phyloP scores from a whole-genome alignment of 2,888 invertebrate species.

The Nebria salina region DNA sequence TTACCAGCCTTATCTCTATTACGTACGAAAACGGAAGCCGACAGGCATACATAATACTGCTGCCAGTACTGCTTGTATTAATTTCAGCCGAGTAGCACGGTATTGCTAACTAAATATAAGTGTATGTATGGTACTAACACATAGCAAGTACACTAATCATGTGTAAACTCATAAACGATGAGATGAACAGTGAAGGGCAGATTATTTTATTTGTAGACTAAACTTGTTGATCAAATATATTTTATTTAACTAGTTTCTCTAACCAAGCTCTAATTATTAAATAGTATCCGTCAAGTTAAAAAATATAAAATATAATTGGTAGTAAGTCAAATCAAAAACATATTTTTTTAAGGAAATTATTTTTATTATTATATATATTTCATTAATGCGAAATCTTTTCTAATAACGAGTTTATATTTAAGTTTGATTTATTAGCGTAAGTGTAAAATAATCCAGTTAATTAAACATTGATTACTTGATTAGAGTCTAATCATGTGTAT shows the following conservation, averaged over 20 bases:
- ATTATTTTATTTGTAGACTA: neutral
- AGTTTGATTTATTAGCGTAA: neutral
- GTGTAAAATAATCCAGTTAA: neutral
- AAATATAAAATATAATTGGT: too few species aligned
- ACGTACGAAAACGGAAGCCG: neutral
- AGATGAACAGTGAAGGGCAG: neutral
- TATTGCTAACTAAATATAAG: too few species aligned
- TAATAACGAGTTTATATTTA: too few species aligned
- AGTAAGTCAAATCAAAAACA: too few species aligned
- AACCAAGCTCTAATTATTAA: too few species aligned
- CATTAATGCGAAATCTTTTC: too few species aligned
- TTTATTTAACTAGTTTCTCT: too few species aligned
- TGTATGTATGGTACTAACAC: too few species aligned
- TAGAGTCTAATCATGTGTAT: neutral
- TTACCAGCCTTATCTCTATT: neutral
- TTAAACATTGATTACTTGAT: neutral
- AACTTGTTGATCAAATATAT: neutral
- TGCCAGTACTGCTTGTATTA: neutral
- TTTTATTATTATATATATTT: too few species aligned
- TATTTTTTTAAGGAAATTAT: too few species aligned
- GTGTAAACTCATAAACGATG: neutral
- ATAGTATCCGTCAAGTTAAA: too few species aligned
- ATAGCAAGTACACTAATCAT: neutral
- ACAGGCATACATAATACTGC: neutral
- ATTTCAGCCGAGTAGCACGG: neutral